phyloP scores from a whole-genome alignment of 2,797 vertebrate genomes.

The Bovichtus variegatus region DNA sequence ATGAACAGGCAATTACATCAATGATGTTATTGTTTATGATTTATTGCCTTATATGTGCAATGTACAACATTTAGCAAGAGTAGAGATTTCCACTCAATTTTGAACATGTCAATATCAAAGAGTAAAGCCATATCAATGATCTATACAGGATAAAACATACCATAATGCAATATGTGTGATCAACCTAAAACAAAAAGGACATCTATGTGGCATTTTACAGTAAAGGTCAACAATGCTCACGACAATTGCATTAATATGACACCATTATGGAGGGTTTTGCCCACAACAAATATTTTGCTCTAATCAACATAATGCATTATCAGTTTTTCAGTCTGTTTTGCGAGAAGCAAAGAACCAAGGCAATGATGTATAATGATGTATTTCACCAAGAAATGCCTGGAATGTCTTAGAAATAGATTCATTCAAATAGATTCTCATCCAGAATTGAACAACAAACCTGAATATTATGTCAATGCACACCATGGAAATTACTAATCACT shows the following conservation, averaged over 20 bases:
- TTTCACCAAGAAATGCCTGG: neutral
- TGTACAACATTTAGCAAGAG: slow-evolving; percentile 13
- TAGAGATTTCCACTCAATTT: neutral
- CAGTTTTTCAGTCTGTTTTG: neutral
- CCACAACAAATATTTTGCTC: neutral
- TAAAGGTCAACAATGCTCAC: neutral
- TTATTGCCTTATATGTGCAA: slow-evolving; percentile 2
- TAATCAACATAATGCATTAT: neutral
- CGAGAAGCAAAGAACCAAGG: neutral
- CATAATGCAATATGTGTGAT: slow-evolving; percentile 1
- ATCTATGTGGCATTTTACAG: neutral
- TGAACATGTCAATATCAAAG: neutral
- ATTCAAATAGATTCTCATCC: neutral
- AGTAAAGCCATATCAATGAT: neutral
- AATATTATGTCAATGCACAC: neutral
- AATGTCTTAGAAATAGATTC: neutral
- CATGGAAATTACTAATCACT: neutral
- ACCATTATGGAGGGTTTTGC: neutral
- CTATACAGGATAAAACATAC: neutral
- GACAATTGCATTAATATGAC: neutral
- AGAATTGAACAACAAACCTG: neutral
- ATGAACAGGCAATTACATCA: slow-evolving; percentile 35
- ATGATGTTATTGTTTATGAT: slow-evolving; percentile 27
- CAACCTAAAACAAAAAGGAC: neutral
- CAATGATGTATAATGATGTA: neutral